Percentiles rank a stretch among this genome's conserved stretches.
phyloP scores from a whole-genome alignment of 2,797 vertebrate species.

The Hoplostethus mediterraneus region DNA sequence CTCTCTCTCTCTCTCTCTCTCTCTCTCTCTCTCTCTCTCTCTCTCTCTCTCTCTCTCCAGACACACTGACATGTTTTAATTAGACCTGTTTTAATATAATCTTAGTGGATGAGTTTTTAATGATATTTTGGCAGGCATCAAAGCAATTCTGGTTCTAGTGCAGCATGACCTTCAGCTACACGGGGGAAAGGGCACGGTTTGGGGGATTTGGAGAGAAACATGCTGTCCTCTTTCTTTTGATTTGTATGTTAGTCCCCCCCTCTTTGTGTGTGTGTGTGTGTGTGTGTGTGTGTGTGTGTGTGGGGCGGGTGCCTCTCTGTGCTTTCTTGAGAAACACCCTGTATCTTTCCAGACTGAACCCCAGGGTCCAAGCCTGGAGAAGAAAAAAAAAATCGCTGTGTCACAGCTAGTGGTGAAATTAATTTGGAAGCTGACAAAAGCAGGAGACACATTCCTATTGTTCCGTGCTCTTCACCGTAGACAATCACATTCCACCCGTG shows the following conservation, averaged over 20 bases:
- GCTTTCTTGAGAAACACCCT: conserved; percentile 72
- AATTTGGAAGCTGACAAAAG: conserved; percentile 84
- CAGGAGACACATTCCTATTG: conserved; percentile 78
- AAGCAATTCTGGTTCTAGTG: conserved; percentile 58
- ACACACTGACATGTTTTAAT: conserved; percentile 78
- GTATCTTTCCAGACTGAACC: conserved; percentile 78
- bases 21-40: conserved; percentile 33
- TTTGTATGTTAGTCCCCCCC: conserved; percentile 59
- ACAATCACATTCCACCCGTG: conserved; percentile 64
- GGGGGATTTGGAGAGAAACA: conserved; percentile 73
- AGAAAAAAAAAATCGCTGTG: conserved; percentile 65
- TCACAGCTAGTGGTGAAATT: conserved; percentile 85
- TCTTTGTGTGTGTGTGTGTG: conserved; percentile 47
- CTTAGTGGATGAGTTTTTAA: conserved; percentile 70
- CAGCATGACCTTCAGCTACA: conserved; percentile 74
- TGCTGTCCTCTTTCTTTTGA: conserved; percentile 71
- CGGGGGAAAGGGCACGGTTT: conserved; percentile 63
- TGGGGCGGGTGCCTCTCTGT: conserved; percentile 67
- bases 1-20: conserved; percentile 10
- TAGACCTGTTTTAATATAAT: conserved; percentile 71
- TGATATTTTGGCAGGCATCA: conserved; percentile 77
- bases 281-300: conserved; percentile 37
- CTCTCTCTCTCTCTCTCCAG: conserved; percentile 54
- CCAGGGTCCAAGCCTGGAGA: conserved; percentile 72
- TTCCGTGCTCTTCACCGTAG: conserved; percentile 66